Percentiles rank a stretch among this genome's conserved stretches.
These are phyloP conservation scores for Burhinus oedicnemus DNA, from an alignment of 2,113 vertebrate genomes.

Conservation along the genomic window DNA sequence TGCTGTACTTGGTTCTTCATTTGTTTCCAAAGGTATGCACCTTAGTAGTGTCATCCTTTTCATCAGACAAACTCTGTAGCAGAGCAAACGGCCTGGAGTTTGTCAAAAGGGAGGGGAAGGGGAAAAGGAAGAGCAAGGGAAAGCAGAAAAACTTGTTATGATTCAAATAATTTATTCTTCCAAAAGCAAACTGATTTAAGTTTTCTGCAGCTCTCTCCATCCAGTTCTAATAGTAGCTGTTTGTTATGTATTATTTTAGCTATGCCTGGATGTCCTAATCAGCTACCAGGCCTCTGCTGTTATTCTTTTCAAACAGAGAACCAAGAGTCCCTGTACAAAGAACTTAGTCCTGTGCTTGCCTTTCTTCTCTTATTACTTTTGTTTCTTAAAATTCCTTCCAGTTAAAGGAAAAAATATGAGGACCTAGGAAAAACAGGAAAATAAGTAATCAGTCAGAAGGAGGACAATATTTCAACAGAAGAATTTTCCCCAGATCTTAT, in stretches of 20 bases:
- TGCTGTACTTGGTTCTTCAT: background rate
- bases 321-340: background rate
- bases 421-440: background rate
- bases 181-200: background rate
- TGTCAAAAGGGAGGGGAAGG: background rate
- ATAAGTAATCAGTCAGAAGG: background rate
- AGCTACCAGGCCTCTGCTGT: background rate
- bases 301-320: background rate
- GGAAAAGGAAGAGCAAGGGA: background rate
- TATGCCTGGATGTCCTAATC: background rate
- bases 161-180: background rate
- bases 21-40: background rate
- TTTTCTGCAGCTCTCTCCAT: background rate
- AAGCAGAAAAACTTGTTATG: background rate
- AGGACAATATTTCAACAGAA: background rate
- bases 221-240: background rate
- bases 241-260: background rate
- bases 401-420: background rate
- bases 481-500: background rate
- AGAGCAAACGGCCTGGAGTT: background rate
- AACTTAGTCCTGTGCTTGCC: background rate
- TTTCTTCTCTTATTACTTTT: background rate
- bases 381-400: background rate
- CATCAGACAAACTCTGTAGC: background rate
- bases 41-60: background rate